Conservation (phyloP, 2,888 invertebrate species). For the Hyposoter didymator region DNA sequence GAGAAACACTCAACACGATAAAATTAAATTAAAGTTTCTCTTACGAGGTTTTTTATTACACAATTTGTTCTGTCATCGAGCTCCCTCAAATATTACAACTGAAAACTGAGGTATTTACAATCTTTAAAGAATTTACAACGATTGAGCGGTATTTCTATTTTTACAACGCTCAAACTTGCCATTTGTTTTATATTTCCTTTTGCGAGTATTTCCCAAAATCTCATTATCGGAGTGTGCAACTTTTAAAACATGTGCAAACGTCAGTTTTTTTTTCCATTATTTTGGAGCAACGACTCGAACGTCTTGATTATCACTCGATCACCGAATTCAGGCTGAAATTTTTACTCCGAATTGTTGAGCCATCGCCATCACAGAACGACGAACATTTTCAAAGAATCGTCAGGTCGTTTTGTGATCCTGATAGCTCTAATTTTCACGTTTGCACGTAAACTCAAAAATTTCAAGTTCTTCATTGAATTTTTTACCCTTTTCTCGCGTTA, state of each 20-base stretch:
- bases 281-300: not conserved
- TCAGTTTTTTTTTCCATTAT: not conserved
- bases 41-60: not conserved
- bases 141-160: no score
- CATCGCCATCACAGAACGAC: no score
- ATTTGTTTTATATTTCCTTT: not conserved
- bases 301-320: not conserved
- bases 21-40: not conserved
- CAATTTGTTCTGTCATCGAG: not conserved
- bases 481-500: not conserved
- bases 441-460: not conserved
- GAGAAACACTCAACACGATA: not conserved
- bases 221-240: not conserved
- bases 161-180: not conserved
- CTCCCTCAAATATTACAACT: not conserved
- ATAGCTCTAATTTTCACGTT: not conserved
- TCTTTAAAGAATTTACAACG: no score
- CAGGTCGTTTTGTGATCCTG: no score
- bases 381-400: no score
- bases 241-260: not conserved
- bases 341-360: not conserved
- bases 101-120: not conserved
- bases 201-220: not conserved
- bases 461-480: constrained; percentile 5
- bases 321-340: not conserved